These are phyloP conservation scores for Myiothlypis coronata DNA, from an alignment of 2,797 vertebrate genomes.

Conservation along the genomic window DNA sequence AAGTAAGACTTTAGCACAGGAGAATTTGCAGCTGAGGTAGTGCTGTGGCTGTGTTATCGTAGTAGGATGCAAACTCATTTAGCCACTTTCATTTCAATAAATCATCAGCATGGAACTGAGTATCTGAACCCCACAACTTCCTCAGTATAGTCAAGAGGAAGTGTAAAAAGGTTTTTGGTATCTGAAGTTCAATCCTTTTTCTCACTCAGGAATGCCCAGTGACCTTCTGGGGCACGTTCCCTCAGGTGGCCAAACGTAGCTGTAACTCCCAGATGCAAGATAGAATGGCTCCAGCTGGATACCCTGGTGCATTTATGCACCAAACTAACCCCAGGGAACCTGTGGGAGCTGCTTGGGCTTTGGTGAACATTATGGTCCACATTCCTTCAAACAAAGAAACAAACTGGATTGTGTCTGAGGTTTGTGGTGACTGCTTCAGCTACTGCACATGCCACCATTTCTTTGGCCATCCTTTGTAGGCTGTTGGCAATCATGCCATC, in stretches of 20 bases:
- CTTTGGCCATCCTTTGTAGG: background rate
- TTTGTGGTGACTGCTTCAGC: background rate
- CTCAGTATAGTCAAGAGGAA: background rate
- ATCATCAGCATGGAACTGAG: rapidly evolving
- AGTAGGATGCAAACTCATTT: background rate
- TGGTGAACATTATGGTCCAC: background rate
- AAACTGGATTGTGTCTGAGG: background rate
- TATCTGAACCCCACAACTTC: background rate
- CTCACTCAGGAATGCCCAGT: background rate
- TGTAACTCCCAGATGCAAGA: background rate
- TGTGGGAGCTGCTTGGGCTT: background rate
- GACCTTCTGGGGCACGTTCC: background rate
- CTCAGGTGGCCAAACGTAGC: background rate
- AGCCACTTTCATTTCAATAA: background rate
- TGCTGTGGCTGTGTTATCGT: rapidly evolving
- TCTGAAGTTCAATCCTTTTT: background rate
- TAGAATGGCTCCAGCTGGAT: background rate
- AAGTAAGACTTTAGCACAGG: background rate
- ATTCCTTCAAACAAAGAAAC: background rate
- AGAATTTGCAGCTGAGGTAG: background rate
- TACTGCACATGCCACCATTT: background rate
- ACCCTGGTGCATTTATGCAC: background rate
- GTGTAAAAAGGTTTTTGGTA: background rate
- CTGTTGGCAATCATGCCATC: background rate
- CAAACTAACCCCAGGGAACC: background rate